Percentiles rank a stretch among this genome's conserved stretches.
These are phyloP conservation scores for Coregonus ussuriensis DNA, from an alignment of 2,797 vertebrate species.

Conservation along the genomic window DNA sequence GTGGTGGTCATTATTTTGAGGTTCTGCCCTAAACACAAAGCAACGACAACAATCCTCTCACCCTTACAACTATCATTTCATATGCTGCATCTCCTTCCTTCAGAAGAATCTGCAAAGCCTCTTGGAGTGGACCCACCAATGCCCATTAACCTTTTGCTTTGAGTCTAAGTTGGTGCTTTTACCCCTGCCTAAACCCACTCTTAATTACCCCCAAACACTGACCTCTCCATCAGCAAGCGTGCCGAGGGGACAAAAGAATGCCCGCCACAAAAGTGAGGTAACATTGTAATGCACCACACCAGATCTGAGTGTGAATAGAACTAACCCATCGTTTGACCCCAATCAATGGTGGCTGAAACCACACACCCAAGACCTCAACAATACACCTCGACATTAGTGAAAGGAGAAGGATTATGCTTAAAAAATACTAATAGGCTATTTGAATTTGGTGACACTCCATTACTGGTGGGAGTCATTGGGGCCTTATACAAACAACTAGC, in stretches of 20 bases:
- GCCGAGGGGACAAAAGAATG: constrained; percentile 46
- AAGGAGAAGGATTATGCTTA: constrained; percentile 43
- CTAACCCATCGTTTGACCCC: constrained; percentile 4
- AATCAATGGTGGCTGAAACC: constrained; percentile 27
- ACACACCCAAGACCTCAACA: constrained; percentile 41
- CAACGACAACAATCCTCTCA: not conserved
- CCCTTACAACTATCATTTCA: constrained; percentile 8
- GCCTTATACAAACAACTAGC: constrained; percentile 22
- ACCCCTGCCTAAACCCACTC: constrained; percentile 38
- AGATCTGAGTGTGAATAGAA: constrained; percentile 28
- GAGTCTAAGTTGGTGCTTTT: constrained; percentile 52
- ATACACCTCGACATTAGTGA: constrained; percentile 33
- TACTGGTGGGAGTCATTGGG: constrained; percentile 25
- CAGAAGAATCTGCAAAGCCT: constrained; percentile 45
- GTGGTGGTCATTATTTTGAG: not conserved
- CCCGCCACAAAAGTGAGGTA: constrained; percentile 17
- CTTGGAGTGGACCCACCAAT: constrained; percentile 34
- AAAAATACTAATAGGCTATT: constrained; percentile 31
- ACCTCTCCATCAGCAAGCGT: constrained; percentile 36
- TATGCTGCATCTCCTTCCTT: constrained; percentile 23
- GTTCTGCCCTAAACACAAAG: not conserved
- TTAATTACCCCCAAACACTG: not conserved
- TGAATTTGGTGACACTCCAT: constrained; percentile 44
- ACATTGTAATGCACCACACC: constrained; percentile 18
- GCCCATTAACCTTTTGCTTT: constrained; percentile 62